A percentile compares a stretch with the other conserved stretches of the same genome.
Evolutionary conservation across 2,888 invertebrate species (phyloP).

Genomic region (Hemaris fuciformis): DNA sequence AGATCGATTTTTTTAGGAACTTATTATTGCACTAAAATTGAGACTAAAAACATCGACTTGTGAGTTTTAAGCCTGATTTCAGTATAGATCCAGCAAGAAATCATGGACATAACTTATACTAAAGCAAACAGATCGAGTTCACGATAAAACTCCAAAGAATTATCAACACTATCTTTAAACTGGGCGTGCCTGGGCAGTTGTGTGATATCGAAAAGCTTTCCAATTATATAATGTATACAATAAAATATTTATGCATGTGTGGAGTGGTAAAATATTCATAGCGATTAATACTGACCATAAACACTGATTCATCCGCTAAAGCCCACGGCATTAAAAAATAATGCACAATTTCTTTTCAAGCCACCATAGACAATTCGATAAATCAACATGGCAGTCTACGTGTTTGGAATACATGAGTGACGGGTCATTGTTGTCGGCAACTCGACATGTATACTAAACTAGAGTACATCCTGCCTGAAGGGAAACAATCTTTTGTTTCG

Average conservation of each 20-base stretch:
- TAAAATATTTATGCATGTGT: not conserved
- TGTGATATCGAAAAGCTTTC: not conserved
- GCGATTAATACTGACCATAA: not conserved
- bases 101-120: not conserved
- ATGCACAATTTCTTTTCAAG: slow-evolving; percentile 11
- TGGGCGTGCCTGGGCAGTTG: not conserved
- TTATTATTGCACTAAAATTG: too few species aligned
- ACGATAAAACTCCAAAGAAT: not conserved
- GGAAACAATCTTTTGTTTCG: slow-evolving; percentile 59
- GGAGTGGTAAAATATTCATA: not conserved
- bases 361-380: slow-evolving; percentile 17
- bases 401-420: slow-evolving; percentile 54
- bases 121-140: not conserved
- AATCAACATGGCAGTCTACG: slow-evolving; percentile 18
- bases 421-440: slow-evolving; percentile 54
- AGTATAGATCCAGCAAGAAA: not conserved
- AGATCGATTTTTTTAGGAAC: not conserved
- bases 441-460: slow-evolving; percentile 51
- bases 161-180: not conserved
- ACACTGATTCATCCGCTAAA: not conserved
- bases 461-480: slow-evolving; percentile 45
- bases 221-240: not conserved
- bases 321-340: not conserved
- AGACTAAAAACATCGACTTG: too few species aligned
- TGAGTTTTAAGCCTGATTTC: too few species aligned